Conservation (phyloP, 2,888 invertebrate species). For the Phyllotreta cruciferae region DNA sequence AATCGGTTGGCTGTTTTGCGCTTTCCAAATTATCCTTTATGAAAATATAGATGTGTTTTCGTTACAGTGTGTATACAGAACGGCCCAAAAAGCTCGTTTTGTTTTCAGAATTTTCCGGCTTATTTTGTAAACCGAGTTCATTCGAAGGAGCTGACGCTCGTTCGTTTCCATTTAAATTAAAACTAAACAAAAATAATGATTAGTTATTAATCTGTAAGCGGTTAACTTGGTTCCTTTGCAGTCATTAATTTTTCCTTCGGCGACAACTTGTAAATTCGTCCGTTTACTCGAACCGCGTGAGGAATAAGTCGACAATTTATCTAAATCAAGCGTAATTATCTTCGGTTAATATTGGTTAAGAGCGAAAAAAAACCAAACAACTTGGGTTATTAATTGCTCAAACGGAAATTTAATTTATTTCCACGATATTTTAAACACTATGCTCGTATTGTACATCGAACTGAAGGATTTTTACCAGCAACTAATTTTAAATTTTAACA, state of each 20-base stretch:
- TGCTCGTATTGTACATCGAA: too few species aligned
- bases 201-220: constrained; percentile 33
- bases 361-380: constrained; percentile 14
- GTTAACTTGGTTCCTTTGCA: constrained; percentile 37
- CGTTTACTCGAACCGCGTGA: too few species aligned
- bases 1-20: constrained; percentile 5
- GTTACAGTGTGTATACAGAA: constrained; percentile 15
- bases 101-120: neutral
- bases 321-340: constrained; percentile 28
- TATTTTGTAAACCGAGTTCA: neutral
- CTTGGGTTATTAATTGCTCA: neutral
- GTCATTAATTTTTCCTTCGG: constrained; percentile 37
- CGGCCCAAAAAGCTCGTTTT: neutral
- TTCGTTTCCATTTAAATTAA: constrained; percentile 17
- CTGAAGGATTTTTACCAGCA: too few species aligned
- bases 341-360: constrained; percentile 16
- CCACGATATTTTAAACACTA: too few species aligned
- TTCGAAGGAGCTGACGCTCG: neutral
- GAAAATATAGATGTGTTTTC: constrained; percentile 19
- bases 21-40: constrained; percentile 15
- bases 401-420: neutral
- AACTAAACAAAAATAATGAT: constrained; percentile 38
- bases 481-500: too few species aligned
- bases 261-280: constrained; percentile 26
- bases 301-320: constrained; percentile 25